These are phyloP conservation scores for Exephanes ischioxanthus DNA, from an alignment of 2,888 invertebrate genomes.

Conservation along the genomic window DNA sequence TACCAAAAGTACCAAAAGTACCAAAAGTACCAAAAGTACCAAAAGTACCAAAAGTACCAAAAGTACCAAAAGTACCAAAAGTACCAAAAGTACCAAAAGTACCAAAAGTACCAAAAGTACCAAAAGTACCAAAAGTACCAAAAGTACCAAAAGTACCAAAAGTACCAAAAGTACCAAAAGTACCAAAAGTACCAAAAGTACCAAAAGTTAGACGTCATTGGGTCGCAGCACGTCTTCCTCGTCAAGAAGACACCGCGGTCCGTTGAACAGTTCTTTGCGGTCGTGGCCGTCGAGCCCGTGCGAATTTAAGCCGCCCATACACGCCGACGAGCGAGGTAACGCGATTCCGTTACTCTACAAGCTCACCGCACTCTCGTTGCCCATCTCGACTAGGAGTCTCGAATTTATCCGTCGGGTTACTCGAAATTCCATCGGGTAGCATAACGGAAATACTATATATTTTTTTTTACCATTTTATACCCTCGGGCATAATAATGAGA, in stretches of 20 bases:
- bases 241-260: not conserved
- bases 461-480: not conserved
- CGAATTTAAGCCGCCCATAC: not conserved
- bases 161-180: too few relatives aligned
- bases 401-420: not conserved
- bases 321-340: not conserved
- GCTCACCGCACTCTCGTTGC: not conserved
- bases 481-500: not conserved
- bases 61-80: too few relatives aligned
- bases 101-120: too few relatives aligned
- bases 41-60: too few relatives aligned
- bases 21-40: too few relatives aligned
- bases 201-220: too few relatives aligned
- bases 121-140: too few relatives aligned
- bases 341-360: not conserved
- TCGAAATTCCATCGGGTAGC: not conserved
- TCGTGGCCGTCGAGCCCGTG: not conserved
- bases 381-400: not conserved
- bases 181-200: too few relatives aligned
- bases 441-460: not conserved
- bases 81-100: too few relatives aligned
- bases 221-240: too few relatives aligned
- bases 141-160: too few relatives aligned
- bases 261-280: not conserved
- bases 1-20: too few relatives aligned